Evolutionary conservation across 2,797 vertebrate genomes (phyloP).

Genomic region (Rallus crepitans): DNA sequence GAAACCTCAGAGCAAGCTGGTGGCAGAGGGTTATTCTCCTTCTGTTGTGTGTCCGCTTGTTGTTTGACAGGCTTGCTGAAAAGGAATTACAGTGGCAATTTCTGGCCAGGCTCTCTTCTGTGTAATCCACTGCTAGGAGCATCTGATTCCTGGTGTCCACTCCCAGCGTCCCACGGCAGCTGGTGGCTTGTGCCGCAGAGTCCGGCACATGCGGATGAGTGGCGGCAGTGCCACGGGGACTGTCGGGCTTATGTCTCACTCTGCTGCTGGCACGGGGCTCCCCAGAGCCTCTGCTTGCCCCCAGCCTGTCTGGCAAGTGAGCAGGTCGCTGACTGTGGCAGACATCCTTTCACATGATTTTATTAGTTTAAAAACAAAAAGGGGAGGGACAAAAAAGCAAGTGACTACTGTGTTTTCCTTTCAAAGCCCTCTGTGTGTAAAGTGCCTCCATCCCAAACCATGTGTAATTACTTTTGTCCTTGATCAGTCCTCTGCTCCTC

Average conservation of each 20-base stretch:
- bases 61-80: neutral
- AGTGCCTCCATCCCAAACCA: neutral
- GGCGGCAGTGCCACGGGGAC: accelerated
- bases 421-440: neutral
- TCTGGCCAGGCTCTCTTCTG: neutral
- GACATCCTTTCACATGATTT: neutral
- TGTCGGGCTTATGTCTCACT: neutral
- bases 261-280: accelerated
- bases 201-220: accelerated
- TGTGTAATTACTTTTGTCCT: neutral
- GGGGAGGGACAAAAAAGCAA: no score
- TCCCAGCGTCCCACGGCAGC: neutral
- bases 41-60: neutral
- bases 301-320: neutral
- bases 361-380: neutral
- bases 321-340: neutral
- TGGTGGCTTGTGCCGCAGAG: accelerated
- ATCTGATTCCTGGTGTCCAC: neutral
- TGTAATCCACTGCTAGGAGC: accelerated
- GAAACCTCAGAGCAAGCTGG: neutral
- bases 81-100: neutral
- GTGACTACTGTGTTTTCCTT: neutral
- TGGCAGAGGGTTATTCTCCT: neutral
- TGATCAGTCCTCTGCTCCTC: neutral
- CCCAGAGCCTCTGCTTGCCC: neutral